Evolutionary conservation across 1,140 invertebrate species (phyloP), one percentile per base, ranked within the genome.

Genomic region (Heliothis virescens): DNA sequence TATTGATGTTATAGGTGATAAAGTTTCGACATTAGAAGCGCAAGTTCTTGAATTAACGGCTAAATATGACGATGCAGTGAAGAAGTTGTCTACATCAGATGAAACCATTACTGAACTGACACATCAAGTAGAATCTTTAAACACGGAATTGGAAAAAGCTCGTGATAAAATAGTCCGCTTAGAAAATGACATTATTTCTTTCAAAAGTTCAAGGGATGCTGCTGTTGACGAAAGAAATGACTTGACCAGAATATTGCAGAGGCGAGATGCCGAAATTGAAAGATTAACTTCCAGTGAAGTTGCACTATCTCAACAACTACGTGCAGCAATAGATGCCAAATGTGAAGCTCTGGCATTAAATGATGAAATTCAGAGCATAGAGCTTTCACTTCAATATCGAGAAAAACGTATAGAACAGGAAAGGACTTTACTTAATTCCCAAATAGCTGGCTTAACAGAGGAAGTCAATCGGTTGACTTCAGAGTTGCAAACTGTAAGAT

Each of bases 321-420:
- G 96, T 86, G 83, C 92, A 65, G 97, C 97, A 52, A 96, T 97
- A 77, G 94, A 96, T 81, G 95, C 97, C 4, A 98, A 98, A 95
- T 98, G 97, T 95, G 97, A 98, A 94, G 97, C 98, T 7, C 89
- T 98, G 29, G 96, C 96, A 16, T 96, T 97, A 65, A 95, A 97
- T 69, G 97, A 98, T 94, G 98, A 98, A 95, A 95, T 98, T 18
- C 96, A 97, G 83, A 97, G 97, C 82, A 96, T 97, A 86, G 97
- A 98, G 93, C 94, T 98, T 26, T 96, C 96, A 11, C 90, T 98
- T 26, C 96, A 98, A 81, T 97, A 96, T 87, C 97, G 97, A 92
- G 97, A 98, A 93, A 97, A 97, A 87, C 95, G 97, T n/a, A 94
- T 98, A 60, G 97, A 98, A 83, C 97, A 98, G 91, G 98, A 99